A percentile compares a stretch with the other conserved stretches of the same genome.
Conservation (phyloP, 2,113 vertebrate genomes). For the Daboia siamensis region DNA sequence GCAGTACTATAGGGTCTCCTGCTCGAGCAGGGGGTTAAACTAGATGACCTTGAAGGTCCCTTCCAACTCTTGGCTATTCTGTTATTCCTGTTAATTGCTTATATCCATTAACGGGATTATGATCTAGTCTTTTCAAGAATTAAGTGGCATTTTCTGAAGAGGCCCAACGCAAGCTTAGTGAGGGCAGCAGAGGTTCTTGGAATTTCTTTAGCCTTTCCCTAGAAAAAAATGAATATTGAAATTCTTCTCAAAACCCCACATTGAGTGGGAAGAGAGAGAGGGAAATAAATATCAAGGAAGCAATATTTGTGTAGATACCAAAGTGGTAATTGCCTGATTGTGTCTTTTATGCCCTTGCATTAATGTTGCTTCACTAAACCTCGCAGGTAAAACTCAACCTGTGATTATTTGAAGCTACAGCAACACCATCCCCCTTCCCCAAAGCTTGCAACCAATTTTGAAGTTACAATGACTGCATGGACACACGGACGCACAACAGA, state of each 20-base stretch:
- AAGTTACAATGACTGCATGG: background rate
- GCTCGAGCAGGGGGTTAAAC: no score
- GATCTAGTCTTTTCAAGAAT: background rate
- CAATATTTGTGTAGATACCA: background rate
- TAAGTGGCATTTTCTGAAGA: background rate
- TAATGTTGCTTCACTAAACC: background rate
- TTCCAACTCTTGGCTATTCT: no score
- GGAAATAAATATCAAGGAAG: background rate
- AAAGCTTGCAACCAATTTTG: background rate
- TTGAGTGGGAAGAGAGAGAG: background rate
- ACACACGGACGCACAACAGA: no score
- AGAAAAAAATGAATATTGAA: background rate
- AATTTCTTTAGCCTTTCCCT: background rate
- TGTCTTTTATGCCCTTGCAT: background rate
- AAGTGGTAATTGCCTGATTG: background rate
- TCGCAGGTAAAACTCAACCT: background rate
- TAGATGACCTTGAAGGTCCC: no score
- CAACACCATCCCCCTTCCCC: no score
- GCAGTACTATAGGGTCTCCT: no score
- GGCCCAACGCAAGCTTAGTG: background rate
- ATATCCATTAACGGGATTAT: background rate
- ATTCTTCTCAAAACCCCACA: accelerated
- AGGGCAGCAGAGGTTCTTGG: background rate
- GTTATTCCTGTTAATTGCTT: background rate
- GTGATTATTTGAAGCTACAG: background rate